These are phyloP conservation scores for Bos taurus DNA, from an alignment of 2,113 vertebrate species.

Conservation along the genomic window ARS-UCD2.0 NC_037332.1:65866501-65867000, in stretches of 20 bases:
- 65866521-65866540: constrained; percentile 66
- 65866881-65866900: not conserved
- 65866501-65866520: constrained; percentile 57
- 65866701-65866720: not conserved
- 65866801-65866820: not conserved
- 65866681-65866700: not conserved
- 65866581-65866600: not conserved
- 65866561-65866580: constrained; percentile 13
- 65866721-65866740: not conserved
- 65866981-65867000: not conserved
- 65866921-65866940: not conserved
- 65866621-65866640: not conserved
- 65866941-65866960: not conserved
- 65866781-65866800: not conserved
- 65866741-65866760: not conserved
- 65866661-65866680: not conserved
- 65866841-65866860: not conserved
- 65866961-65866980: not conserved
- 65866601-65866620: not conserved
- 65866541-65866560: constrained; percentile 1
- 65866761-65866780: not conserved
- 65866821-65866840: not conserved
- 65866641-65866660: not conserved
- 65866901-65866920: not conserved
- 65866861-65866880: not conserved